Evolutionary conservation across 2,888 invertebrate species (phyloP), one percentile per base, ranked within the genome.

Genomic region (Hipparchia semele): DNA sequence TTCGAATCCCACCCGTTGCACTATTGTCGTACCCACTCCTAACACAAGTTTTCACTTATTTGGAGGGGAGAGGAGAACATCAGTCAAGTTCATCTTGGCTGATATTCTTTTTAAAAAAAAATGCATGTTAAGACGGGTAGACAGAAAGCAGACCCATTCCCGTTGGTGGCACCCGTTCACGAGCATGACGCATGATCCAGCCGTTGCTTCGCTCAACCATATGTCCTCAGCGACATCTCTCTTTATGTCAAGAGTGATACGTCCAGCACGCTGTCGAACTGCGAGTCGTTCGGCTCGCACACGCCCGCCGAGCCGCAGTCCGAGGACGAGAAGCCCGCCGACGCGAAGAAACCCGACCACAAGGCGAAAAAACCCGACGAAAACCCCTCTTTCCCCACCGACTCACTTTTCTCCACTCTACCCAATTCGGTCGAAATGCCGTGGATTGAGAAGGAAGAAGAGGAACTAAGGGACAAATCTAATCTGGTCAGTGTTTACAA

Each of bases 201-300:
- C 23, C 23, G 23, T 23, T 23, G 23, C 23, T 23, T 23, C 23
- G 23, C 23, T 23, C 23, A 23, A 23, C 23, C 23, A 23, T 23
- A 5, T 4, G 13, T 39, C 39, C 5, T 39, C 54, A 56, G 6
- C 4, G 6, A 54, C n/a, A n/a, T 69, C 39, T 1, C n/a, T 13
- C 46, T 46, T 53, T 56, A 45, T 10, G 75, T 74, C 6, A 83
- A 92, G 90, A 91, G 90, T 70, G 92, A 92, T 70, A 86, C 92
- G 0, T 92, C 92, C 0, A 91, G 91, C 79, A 81, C 88, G n/a
- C 83, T 86, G 68, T 91, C 91, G 0, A 79, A 83, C 71, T 90
- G 90, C 0, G 93, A 92, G 77, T 87, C 91, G 0, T 82, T 80
- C 58, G 89, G 89, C 75, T 83, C 83, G 46, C 75, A 76, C 51